These are phyloP conservation scores for Neosilurus mollespiculum DNA, from an alignment of 2,797 vertebrate genomes.

Conservation along the genomic window DNA sequence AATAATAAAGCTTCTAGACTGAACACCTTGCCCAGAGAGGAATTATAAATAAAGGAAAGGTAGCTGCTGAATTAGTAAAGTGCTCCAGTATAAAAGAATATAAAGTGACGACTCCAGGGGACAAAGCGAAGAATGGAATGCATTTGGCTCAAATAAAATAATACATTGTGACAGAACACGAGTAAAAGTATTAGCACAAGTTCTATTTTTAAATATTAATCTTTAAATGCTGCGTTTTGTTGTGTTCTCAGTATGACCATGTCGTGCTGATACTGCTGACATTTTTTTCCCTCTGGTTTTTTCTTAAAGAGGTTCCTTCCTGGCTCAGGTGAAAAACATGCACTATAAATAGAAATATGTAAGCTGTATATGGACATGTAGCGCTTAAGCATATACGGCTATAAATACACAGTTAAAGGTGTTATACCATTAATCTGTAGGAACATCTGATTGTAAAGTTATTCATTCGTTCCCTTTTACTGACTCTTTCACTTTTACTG, in stretches of 20 bases:
- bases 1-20: background rate
- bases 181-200: background rate
- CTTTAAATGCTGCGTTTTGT: background rate
- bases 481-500: slow-evolving; percentile 31
- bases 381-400: background rate
- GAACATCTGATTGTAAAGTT: background rate
- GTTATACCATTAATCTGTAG: no score
- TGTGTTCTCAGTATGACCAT: background rate
- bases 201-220: background rate
- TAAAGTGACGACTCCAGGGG: background rate
- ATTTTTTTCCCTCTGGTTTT: background rate
- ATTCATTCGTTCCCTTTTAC: background rate
- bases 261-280: background rate
- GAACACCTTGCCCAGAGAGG: background rate
- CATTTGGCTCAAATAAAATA: background rate
- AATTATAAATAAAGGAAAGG: background rate
- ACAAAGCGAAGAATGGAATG: background rate
- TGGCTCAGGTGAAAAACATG: background rate
- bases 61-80: slow-evolving; percentile 1
- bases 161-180: background rate
- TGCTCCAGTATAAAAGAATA: background rate
- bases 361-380: background rate
- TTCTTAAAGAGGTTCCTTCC: background rate
- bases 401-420: background rate
- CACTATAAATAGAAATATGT: fast-evolving